Evolutionary conservation across 2,113 vertebrate species (phyloP), one percentile per base, ranked within the genome.

Genomic region (Mystacornis crossleyi): DNA sequence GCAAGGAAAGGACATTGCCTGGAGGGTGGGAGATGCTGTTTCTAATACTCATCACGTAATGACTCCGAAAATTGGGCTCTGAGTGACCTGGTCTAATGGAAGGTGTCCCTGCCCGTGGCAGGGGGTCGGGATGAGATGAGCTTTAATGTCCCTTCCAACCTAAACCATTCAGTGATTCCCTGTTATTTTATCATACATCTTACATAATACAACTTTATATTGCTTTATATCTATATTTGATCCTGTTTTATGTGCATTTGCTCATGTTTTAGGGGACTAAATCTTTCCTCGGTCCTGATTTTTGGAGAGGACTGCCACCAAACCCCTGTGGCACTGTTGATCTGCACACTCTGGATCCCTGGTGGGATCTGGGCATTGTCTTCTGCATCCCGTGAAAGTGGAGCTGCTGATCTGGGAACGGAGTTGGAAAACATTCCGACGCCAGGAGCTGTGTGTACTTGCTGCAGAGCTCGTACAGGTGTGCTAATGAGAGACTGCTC

Each of bases 401-500:
- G 51, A 85, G 38, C 65, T 94, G 84, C 65, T 89, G 89, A 19
- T 81, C 26, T 77, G 51, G 87, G 74, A 90, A 40, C 1, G 2
- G 47, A 80, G 13, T 5, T 66, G 75, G 90, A 70, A 74, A 77
- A 62, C n/a, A 81, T 81, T 93, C 8, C 8, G 1, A 17, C 86
- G 78, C 85, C 4, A 1, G 54, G 74, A 83, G 64, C 11, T 62
- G 42, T 3, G 12, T 9, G 34, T 70, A 10, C 50, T 65, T 65
- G 25, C 84, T 75, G 84, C 91, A 42, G 43, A 89, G 86, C 84
- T 80, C 50, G 10, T 71, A 75, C 95, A 96, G 96, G 93, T 96
- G 95, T 70, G 74, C 85, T 95, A 67, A 96, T 89, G 87, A 95
- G 95, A 93, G 81, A 28, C 81, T 20, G 88, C 93, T 93, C 92